These are phyloP conservation scores for Tragelaphus eurycerus DNA, from an alignment of 2,797 vertebrate genomes.

Conservation along the genomic window DNA sequence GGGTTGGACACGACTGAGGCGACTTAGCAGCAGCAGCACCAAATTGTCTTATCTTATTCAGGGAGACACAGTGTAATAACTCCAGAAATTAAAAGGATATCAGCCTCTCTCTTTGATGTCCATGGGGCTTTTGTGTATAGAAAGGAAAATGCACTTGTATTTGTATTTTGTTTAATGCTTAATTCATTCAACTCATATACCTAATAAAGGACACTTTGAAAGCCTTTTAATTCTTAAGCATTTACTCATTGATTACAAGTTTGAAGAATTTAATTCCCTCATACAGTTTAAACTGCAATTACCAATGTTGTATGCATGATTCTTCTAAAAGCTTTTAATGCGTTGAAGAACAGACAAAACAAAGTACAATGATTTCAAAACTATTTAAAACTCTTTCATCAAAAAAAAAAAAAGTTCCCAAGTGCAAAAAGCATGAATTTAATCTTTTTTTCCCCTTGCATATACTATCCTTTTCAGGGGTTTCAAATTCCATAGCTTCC, in stretches of 20 bases:
- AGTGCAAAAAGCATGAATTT: not conserved
- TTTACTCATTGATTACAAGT: slow-evolving; percentile 59
- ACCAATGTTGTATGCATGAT: slow-evolving; percentile 17
- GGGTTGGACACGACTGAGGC: rapidly evolving
- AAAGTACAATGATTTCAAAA: slow-evolving; percentile 33
- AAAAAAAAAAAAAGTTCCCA: not conserved
- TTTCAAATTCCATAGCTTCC: not conserved
- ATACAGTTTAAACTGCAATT: slow-evolving; percentile 35
- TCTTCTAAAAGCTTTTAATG: slow-evolving; percentile 34
- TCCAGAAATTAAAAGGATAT: slow-evolving; percentile 35
- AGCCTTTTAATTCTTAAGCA: slow-evolving; percentile 50
- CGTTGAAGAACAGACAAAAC: slow-evolving; percentile 27
- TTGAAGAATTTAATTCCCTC: slow-evolving; percentile 57
- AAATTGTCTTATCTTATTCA: slow-evolving; percentile 27
- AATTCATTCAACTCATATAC: slow-evolving; percentile 19
- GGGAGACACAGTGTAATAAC: slow-evolving; percentile 36
- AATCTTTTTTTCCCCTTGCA: not conserved
- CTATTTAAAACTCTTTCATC: not conserved
- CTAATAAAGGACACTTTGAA: slow-evolving; percentile 52
- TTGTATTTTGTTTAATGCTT: slow-evolving; percentile 48
- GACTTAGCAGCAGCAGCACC: too few relatives aligned
- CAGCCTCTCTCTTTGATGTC: not conserved
- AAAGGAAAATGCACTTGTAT: not conserved
- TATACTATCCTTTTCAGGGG: not conserved
- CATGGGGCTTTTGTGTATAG: not conserved